Evolutionary conservation across 92 coral and sea anemone genomes (phyloP), one percentile per base, ranked within the genome.

Genomic region (Palythoa grandis): DNA sequence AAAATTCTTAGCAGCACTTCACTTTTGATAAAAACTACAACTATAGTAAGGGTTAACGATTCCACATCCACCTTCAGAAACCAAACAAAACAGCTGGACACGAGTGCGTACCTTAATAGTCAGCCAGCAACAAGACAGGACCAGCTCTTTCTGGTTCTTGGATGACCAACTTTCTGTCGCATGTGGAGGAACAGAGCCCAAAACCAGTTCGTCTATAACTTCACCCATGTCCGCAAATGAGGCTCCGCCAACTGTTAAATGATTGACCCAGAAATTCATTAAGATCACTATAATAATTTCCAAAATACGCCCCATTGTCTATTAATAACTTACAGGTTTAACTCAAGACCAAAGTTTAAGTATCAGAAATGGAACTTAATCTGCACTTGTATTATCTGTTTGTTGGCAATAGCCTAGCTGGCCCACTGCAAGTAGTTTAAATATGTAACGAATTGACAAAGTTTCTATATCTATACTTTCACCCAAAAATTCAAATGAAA

Each of bases 181-280:
- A 60, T 73, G 70, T 6, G 52, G 60, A 39, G 68, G 74, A 23
- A 74, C 76, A 56, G 82, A 38, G 14, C 80, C 71, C 82, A 84
- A 75, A 66, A 70, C 84, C 88, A 87, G 70, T 74, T 91, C 95
- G 35, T 88, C 91, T n/a, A 93, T 83, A 35, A 93, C 95, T 60
- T 93, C 90, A 11, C 91, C 93, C 52, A 93, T 86, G 57, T 89
- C 95, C 24, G 93, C 95, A 78, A 90, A 93, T 63, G 95, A 93
- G 6, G 93, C 93, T 7, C 95, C 95, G 74, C 93, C 90, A 52
- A 93, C 95, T 78, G 76, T 25, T 25, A 2, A 29, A 13, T 29
- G 5, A n/a, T 3, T 20, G 69, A 63, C 1, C 17, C 20, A 15
- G 65, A 5, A 15, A n/a, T 58, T 58, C 17, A 15, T 14, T 15